A percentile compares a stretch with the other conserved stretches of the same genome.
Conservation (phyloP, 2,888 invertebrate species). For the Adineta ricciae region DNA sequence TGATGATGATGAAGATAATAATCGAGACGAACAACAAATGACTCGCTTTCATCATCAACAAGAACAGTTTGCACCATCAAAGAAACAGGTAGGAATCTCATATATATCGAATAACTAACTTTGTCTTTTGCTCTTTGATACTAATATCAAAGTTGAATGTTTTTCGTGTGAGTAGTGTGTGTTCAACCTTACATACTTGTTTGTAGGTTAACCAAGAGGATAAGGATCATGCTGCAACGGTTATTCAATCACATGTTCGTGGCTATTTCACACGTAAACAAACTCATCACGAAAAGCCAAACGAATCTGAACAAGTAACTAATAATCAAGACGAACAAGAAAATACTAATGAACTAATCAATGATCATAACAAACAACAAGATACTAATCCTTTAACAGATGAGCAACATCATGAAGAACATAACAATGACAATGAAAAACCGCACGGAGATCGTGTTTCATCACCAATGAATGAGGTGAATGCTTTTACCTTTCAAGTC, state of each 20-base stretch:
- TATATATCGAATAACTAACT: not conserved
- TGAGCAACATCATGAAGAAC: not conserved
- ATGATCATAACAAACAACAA: too few species aligned
- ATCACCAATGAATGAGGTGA: not conserved
- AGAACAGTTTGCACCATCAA: not conserved
- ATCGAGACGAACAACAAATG: not conserved
- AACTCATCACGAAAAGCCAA: not conserved
- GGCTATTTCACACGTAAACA: slow-evolving; percentile 5
- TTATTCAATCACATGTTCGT: slow-evolving; percentile 4
- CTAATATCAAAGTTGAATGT: too few species aligned
- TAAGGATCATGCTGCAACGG: not conserved
- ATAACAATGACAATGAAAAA: not conserved
- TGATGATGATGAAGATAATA: not conserved
- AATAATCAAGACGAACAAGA: too few species aligned
- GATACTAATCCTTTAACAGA: not conserved
- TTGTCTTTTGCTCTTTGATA: not conserved
- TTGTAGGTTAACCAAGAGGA: not conserved
- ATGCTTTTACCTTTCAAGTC: not conserved
- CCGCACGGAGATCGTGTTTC: not conserved
- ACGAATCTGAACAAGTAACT: too few species aligned
- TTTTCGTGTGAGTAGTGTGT: not conserved
- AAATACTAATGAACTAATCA: too few species aligned
- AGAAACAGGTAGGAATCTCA: not conserved
- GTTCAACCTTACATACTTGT: not conserved
- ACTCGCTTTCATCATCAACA: not conserved